Conservation (phyloP, 2,888 invertebrate genomes). For the Metalampra italica region DNA sequence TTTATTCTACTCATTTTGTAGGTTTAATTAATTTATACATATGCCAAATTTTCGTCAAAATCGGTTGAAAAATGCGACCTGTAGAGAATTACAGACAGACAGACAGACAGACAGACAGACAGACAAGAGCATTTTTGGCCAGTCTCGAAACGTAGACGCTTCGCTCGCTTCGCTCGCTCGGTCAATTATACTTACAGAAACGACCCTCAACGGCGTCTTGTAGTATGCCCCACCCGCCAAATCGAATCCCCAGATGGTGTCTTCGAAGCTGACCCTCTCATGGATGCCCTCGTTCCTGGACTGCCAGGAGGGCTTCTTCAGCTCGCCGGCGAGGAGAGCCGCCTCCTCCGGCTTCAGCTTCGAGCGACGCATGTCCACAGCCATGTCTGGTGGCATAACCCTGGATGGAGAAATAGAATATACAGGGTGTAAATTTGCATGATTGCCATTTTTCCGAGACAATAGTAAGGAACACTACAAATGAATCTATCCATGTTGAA, state of each 20-base stretch:
- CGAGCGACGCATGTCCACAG: slow-evolving; percentile 48
- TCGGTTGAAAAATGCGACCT: too few relatives aligned
- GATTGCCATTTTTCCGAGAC: too few relatives aligned
- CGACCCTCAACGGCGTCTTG: slow-evolving; percentile 56
- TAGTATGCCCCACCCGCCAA: slow-evolving; percentile 61
- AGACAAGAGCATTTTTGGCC: too few relatives aligned
- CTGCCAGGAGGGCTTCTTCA: slow-evolving; percentile 57
- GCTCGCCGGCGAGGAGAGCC: slow-evolving; percentile 50
- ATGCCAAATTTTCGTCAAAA: too few relatives aligned
- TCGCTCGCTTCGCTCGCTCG: too few relatives aligned
- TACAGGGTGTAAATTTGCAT: neutral
- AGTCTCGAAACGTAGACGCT: too few relatives aligned
- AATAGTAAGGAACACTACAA: too few relatives aligned
- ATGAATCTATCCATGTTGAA: too few relatives aligned
- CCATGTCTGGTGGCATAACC: slow-evolving; percentile 23
- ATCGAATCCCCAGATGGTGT: slow-evolving; percentile 64
- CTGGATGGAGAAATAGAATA: neutral
- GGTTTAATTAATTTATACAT: too few relatives aligned
- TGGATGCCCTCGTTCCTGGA: slow-evolving; percentile 65
- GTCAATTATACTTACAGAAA: slow-evolving; percentile 44
- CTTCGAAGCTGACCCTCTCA: slow-evolving; percentile 64
- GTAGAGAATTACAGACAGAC: too few relatives aligned
- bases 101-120: too few relatives aligned
- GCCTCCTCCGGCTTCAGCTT: slow-evolving; percentile 53
- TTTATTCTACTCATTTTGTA: too few relatives aligned